Evolutionary conservation across 2,888 invertebrate genomes (phyloP).

Genomic region (Ormia ochracea): DNA sequence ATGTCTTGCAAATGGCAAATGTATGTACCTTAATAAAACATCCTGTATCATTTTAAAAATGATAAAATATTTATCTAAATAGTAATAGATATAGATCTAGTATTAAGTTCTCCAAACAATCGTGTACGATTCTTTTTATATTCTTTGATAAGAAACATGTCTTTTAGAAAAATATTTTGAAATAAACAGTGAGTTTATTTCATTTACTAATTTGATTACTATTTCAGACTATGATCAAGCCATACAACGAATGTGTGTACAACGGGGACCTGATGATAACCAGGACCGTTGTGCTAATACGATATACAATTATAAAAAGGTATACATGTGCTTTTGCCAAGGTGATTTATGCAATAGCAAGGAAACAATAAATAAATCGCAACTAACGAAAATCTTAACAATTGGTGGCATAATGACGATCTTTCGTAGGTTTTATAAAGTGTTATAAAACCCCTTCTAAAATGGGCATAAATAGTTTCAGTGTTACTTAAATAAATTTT

Average conservation of each 20-base stretch:
- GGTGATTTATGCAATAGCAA: conserved; percentile 89
- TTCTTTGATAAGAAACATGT: too few relatives aligned
- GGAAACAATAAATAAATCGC: conserved; percentile 20
- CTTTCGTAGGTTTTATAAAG: conserved; percentile 27
- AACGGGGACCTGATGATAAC: conserved; percentile 90
- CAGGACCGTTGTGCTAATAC: conserved; percentile 94
- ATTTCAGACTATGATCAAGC: conserved; percentile 88
- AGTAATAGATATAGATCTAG: too few relatives aligned
- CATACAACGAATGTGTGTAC: conserved; percentile 91
- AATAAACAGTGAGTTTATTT: background rate
- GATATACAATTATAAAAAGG: conserved; percentile 87
- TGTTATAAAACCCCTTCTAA: background rate
- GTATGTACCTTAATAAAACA: too few relatives aligned
- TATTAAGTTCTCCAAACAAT: too few relatives aligned
- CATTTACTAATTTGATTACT: too few relatives aligned
- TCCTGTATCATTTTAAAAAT: too few relatives aligned
- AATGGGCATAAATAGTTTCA: background rate
- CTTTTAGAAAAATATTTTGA: too few relatives aligned
- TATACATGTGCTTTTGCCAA: conserved; percentile 93
- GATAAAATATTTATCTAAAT: too few relatives aligned
- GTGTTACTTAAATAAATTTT: background rate
- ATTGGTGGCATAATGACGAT: conserved; percentile 36
- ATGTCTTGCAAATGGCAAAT: too few relatives aligned
- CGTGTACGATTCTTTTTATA: too few relatives aligned
- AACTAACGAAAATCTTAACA: conserved; percentile 27